phyloP scores from a whole-genome alignment of 2,888 invertebrate species.

The Aspidiotus rigidus region DNA sequence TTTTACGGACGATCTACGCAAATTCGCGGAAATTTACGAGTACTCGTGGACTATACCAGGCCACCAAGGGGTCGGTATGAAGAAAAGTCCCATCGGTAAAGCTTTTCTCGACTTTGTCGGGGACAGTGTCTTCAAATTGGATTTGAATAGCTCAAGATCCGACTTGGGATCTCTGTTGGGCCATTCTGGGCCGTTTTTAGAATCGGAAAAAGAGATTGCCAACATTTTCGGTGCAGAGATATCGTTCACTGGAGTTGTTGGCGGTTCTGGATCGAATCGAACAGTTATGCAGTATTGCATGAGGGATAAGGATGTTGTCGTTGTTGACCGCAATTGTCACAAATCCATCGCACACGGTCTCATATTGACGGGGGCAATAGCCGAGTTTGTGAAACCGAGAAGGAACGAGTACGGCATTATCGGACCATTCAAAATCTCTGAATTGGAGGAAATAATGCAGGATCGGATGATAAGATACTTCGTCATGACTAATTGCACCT shows the following conservation, averaged over 20 bases:
- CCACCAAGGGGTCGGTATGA: background rate
- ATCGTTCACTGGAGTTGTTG: background rate
- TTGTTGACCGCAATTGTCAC: background rate
- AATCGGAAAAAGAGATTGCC: background rate
- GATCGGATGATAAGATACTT: background rate
- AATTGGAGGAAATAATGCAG: background rate
- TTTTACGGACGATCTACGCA: background rate
- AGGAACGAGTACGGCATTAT: background rate
- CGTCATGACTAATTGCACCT: background rate
- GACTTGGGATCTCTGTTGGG: background rate
- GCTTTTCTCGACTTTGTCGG: background rate
- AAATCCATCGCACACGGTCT: background rate
- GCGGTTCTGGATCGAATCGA: background rate
- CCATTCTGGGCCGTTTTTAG: background rate
- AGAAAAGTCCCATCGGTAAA: background rate
- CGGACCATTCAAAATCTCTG: background rate
- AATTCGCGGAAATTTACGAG: background rate
- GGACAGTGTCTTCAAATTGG: background rate
- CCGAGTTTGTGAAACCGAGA: background rate
- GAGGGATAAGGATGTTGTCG: background rate
- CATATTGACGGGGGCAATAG: background rate
- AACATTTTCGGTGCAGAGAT: background rate
- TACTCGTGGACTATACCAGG: conserved; percentile 1
- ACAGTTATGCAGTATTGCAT: conserved; percentile 1
- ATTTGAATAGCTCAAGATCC: background rate